A percentile compares a stretch with the other conserved stretches of the same genome.
Conservation (phyloP, 2,113 vertebrate species). For the Neolamprologus hecqui region DNA sequence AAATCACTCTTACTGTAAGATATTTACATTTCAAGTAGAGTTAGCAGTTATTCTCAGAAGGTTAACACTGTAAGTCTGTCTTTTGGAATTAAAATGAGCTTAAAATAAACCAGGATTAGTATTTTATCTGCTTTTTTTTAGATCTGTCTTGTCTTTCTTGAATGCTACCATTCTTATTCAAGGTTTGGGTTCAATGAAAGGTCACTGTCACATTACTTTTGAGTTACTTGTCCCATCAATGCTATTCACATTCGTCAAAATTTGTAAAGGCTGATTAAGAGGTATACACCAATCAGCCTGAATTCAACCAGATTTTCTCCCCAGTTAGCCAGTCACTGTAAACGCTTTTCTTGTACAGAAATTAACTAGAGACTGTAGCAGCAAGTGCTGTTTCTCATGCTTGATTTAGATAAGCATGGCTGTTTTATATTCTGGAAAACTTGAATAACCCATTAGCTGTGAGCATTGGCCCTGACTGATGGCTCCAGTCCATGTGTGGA, state of each 20-base stretch:
- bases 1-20: neutral
- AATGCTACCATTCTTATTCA: neutral
- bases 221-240: conserved; percentile 8
- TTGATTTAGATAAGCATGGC: conserved; percentile 43
- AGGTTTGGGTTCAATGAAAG: neutral
- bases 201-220: neutral
- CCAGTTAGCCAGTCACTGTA: neutral
- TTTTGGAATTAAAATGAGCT: neutral
- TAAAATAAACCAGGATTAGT: neutral
- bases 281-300: neutral
- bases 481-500: conserved; percentile 23
- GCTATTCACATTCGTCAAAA: neutral
- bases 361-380: neutral
- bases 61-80: neutral
- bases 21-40: neutral
- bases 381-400: conserved; percentile 6
- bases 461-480: conserved; percentile 56
- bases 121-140: neutral
- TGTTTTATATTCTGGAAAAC: conserved; percentile 57
- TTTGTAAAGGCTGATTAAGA: neutral
- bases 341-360: conserved; percentile 22
- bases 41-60: neutral
- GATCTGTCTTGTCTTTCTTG: neutral
- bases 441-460: conserved; percentile 55
- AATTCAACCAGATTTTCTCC: neutral